Conservation (phyloP, 2,113 vertebrate genomes). For the Mobula birostris region DNA sequence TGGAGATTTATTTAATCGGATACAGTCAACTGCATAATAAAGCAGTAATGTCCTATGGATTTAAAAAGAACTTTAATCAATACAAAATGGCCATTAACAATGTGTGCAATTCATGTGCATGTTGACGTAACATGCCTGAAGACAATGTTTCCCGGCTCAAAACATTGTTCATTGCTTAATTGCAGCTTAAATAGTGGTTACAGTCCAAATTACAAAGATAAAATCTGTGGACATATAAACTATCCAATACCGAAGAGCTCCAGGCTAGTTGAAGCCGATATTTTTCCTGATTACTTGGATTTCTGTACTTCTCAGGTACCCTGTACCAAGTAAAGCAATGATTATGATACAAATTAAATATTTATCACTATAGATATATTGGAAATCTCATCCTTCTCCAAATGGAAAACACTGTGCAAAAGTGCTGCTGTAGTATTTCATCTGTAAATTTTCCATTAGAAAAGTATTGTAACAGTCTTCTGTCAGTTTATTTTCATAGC, state of each 20-base stretch:
- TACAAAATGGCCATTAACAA: constrained; percentile 14
- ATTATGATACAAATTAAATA: not conserved
- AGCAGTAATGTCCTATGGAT: not conserved
- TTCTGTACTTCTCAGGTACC: not conserved
- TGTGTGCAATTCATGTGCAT: not conserved
- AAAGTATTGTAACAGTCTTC: not conserved
- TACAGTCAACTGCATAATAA: not conserved
- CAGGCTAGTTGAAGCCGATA: not conserved
- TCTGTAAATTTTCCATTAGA: not conserved
- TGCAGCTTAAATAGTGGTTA: not conserved
- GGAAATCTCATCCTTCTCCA: not conserved
- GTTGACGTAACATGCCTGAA: constrained; percentile 3
- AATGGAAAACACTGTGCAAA: not conserved
- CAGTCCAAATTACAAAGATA: not conserved
- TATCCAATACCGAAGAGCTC: not conserved
- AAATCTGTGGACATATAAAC: not conserved
- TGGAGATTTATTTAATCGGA: not conserved
- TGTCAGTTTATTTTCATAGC: not conserved
- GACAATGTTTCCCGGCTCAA: not conserved
- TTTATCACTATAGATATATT: not conserved
- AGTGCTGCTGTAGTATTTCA: not conserved
- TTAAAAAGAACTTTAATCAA: constrained; percentile 23
- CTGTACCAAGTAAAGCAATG: not conserved
- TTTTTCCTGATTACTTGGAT: not conserved
- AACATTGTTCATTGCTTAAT: not conserved